These are phyloP conservation scores for Dasyornis broadbenti DNA, from an alignment of 2,113 vertebrate species.

Conservation along the genomic window DNA sequence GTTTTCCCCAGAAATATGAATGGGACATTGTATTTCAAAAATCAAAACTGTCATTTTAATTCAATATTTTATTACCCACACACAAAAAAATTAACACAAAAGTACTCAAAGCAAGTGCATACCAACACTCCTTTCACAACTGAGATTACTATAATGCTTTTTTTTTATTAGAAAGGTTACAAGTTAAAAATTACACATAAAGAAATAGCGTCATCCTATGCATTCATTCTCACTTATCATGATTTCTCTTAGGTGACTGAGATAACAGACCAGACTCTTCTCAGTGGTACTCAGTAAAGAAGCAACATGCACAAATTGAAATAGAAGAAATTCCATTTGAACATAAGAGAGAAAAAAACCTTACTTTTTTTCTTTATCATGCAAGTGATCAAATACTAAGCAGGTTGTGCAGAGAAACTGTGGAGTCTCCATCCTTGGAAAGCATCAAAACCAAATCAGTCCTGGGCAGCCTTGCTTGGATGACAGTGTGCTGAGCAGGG, in stretches of 20 bases:
- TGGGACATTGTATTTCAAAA: neutral
- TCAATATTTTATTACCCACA: neutral
- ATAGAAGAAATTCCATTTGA: neutral
- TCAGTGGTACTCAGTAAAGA: neutral
- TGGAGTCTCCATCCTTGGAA: neutral
- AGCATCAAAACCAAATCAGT: accelerated
- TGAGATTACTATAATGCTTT: neutral
- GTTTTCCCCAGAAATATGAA: neutral
- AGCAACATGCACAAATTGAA: neutral
- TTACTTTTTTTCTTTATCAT: neutral
- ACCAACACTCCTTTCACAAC: neutral
- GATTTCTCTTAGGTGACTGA: neutral
- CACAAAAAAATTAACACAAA: neutral
- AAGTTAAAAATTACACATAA: neutral
- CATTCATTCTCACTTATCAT: neutral
- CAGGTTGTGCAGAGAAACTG: neutral
- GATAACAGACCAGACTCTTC: neutral
- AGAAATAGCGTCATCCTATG: neutral
- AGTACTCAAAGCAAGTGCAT: neutral
- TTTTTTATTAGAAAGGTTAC: neutral
- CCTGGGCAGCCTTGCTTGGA: neutral
- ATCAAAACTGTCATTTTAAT: neutral
- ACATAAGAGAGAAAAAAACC: accelerated
- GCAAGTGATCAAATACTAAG: neutral
- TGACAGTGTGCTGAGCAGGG: neutral